Conservation (phyloP, 2,113 vertebrate species). For the Romanogobio albipinnatus region DNA sequence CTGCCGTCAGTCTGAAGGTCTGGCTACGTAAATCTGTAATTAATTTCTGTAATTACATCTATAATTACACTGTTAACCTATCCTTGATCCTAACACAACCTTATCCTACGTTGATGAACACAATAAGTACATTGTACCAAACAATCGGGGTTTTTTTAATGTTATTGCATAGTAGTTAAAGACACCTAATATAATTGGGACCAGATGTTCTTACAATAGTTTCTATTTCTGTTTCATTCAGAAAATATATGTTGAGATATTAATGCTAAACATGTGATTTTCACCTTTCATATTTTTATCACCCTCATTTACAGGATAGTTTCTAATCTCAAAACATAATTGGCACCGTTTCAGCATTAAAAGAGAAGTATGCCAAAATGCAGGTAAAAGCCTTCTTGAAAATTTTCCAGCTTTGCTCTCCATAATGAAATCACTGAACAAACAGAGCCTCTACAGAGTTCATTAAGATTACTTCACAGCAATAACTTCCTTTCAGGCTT, state of each 20-base stretch:
- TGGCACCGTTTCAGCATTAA: conserved; percentile 43
- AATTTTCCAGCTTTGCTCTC: conserved; percentile 45
- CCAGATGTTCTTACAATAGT: background rate
- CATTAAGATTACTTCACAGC: conserved; percentile 15
- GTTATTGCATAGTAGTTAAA: background rate
- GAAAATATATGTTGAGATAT: background rate
- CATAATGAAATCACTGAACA: conserved; percentile 47
- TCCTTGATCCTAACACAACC: background rate
- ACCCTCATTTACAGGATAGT: background rate
- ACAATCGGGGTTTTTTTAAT: too few relatives aligned
- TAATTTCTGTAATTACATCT: background rate
- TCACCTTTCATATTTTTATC: background rate
- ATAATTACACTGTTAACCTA: background rate
- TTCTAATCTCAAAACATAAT: conserved; percentile 34
- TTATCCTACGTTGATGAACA: background rate
- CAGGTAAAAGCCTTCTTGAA: conserved; percentile 57
- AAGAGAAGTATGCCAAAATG: conserved; percentile 31
- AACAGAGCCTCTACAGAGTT: conserved; percentile 39
- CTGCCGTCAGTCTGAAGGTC: too few relatives aligned
- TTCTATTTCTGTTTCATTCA: background rate
- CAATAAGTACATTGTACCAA: too few relatives aligned
- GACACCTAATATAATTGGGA: background rate
- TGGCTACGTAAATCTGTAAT: background rate
- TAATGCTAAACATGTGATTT: background rate
- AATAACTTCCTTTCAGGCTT: conserved; percentile 30